phyloP scores from a whole-genome alignment of 2,888 invertebrate species.

The Pyrrhosoma nymphula region DNA sequence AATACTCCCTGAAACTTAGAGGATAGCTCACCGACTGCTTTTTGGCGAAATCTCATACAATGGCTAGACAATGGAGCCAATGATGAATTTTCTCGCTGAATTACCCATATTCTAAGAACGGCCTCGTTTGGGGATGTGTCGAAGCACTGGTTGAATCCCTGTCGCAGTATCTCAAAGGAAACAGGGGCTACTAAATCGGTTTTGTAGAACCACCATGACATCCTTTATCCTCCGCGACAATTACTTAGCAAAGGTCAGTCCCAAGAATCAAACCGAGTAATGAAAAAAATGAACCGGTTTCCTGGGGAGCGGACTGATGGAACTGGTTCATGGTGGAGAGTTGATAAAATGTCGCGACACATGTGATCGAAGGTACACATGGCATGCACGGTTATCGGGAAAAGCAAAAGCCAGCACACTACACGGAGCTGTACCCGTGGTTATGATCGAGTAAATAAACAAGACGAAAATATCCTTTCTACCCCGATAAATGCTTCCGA shows the following conservation, averaged over 20 bases:
- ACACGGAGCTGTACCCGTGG: not conserved
- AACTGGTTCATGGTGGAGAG: not conserved
- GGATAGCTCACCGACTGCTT: too few species aligned
- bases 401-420: not conserved
- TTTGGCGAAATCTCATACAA: too few species aligned
- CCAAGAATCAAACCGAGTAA: not conserved
- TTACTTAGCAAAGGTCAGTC: constrained; percentile 34
- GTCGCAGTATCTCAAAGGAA: not conserved
- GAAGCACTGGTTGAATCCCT: not conserved
- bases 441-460: not conserved
- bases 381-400: not conserved
- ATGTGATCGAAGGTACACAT: not conserved
- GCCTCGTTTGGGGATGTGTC: not conserved
- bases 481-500: not conserved
- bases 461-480: not conserved
- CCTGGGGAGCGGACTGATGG: not conserved
- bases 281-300: constrained; percentile 22
- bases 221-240: not conserved
- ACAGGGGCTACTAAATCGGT: not conserved
- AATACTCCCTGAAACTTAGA: too few species aligned
- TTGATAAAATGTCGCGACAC: not conserved
- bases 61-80: not conserved
- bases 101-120: not conserved
- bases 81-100: not conserved
- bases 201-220: not conserved